Percentiles rank a stretch among this genome's conserved stretches.
phyloP scores from a whole-genome alignment of 2,888 invertebrate genomes.

The Eurytoma adleriae region DNA sequence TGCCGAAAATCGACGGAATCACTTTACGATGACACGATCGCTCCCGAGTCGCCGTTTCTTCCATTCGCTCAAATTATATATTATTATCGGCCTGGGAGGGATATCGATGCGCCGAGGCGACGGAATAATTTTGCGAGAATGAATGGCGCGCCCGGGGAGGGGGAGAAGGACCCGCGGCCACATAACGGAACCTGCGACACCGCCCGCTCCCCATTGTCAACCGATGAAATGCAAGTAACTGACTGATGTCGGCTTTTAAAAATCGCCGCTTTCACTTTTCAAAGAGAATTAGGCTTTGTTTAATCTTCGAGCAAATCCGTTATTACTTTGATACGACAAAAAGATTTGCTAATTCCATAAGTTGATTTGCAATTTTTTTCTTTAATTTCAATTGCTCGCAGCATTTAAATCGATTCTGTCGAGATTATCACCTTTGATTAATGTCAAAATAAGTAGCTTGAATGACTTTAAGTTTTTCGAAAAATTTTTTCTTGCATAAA shows the following conservation, averaged over 20 bases:
- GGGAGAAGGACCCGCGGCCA: not conserved
- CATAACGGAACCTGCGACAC: not conserved
- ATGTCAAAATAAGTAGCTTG: not conserved
- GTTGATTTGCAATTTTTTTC: too few relatives aligned
- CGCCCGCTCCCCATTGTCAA: conserved; percentile 9
- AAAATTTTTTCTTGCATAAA: too few relatives aligned
- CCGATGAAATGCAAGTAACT: not conserved
- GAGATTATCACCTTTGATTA: not conserved
- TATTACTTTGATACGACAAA: too few relatives aligned
- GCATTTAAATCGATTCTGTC: too few relatives aligned
- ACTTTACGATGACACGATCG: conserved; percentile 55
- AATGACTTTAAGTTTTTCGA: too few relatives aligned
- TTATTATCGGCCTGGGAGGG: conserved; percentile 45
- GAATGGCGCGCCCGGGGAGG: conserved; percentile 15
- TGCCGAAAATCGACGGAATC: conserved; percentile 53
- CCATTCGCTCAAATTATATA: conserved; percentile 47
- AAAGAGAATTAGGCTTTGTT: too few relatives aligned
- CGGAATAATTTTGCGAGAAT: conserved; percentile 52
- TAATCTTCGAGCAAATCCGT: too few relatives aligned
- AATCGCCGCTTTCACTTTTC: too few relatives aligned
- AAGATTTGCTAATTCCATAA: too few relatives aligned
- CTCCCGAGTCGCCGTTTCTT: conserved; percentile 9
- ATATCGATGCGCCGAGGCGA: conserved; percentile 31
- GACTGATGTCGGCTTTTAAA: too few relatives aligned
- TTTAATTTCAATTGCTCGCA: too few relatives aligned